Evolutionary conservation across 2,888 invertebrate species (phyloP), one percentile per base, ranked within the genome.

Genomic region (Stenolophus ochropezus): DNA sequence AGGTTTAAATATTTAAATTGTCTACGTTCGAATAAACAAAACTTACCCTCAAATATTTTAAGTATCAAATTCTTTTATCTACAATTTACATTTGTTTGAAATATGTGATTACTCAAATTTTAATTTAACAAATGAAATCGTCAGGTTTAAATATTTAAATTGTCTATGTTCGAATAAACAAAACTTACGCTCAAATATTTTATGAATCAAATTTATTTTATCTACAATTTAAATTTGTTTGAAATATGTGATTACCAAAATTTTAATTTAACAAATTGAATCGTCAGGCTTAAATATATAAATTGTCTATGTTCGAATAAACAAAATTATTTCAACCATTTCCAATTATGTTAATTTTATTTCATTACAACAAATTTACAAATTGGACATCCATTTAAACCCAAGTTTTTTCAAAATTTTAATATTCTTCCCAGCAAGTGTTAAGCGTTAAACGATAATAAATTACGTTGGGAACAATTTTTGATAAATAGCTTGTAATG

Each of bases 401-500:
- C 4, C 11, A 42, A 42, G 33, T 42, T 42, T 42, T 25, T 61
- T n/a, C n/a, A 33, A 27, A 18, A 69, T 33, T 69, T 33, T 33
- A 69, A 69, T 33, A 69, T 14, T 18, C 5, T 69, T 69, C 27
- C 16, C 49, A 51, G 23, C 33, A 49, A 73, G 74, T 49, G 49
- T 16, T 53, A 47, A 61, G 27, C 65, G 74, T 16, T 23, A 33
- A 33, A 20, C 56, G 75, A 75, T 56, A 56, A 75, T 75, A 75
- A 75, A 75, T 75, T 75, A 75, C 33, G 53, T 27, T 25, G 23
- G 27, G 27, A 56, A 53, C 49, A 56, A 42, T 75, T 75, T 75
- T 53, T 75, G 75, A 75, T 75, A 75, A 75, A 75, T 75, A 20
- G 56, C 53, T 27, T 21, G 75, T 33, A 56, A 75, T 75, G 75